Evolutionary conservation across 2,797 vertebrate species (phyloP).

Genomic region (Mastacembelus armatus): DNA sequence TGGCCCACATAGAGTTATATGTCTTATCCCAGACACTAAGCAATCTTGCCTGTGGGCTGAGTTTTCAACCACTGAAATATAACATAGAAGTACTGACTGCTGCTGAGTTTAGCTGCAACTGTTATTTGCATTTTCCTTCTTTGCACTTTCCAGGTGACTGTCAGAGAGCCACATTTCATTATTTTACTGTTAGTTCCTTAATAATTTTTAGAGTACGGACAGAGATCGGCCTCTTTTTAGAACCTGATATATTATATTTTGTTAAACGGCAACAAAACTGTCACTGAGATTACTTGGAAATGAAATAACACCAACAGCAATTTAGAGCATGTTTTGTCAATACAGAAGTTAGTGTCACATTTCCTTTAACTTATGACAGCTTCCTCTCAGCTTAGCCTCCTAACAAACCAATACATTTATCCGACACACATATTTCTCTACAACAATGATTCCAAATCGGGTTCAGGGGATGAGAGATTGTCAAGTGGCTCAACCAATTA

Average conservation of each 20-base stretch:
- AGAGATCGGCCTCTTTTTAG: too few species aligned
- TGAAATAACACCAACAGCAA: too few species aligned
- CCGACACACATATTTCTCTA: neutral
- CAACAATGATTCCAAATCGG: too few species aligned
- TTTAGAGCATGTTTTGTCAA: too few species aligned
- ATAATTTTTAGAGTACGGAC: neutral
- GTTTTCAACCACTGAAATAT: slow-evolving; percentile 29
- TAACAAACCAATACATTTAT: neutral
- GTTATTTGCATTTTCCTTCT: neutral
- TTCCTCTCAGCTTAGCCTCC: neutral
- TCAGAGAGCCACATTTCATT: neutral
- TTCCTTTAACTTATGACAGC: neutral
- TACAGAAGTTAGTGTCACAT: too few species aligned
- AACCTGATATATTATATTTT: too few species aligned
- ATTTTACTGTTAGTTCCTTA: neutral
- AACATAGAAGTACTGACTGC: slow-evolving; percentile 20
- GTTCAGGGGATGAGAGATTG: too few species aligned
- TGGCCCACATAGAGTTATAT: slow-evolving; percentile 28
- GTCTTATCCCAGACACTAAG: slow-evolving; percentile 14
- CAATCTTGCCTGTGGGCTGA: slow-evolving; percentile 21
- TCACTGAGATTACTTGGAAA: neutral
- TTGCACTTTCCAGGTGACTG: neutral
- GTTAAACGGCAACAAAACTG: too few species aligned
- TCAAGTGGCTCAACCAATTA: too few species aligned
- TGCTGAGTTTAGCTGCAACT: slow-evolving; percentile 15